Base-by-base conservation (phyloP, 2,113 vertebrate genomes). In the Eurystomus gularis region DNA sequence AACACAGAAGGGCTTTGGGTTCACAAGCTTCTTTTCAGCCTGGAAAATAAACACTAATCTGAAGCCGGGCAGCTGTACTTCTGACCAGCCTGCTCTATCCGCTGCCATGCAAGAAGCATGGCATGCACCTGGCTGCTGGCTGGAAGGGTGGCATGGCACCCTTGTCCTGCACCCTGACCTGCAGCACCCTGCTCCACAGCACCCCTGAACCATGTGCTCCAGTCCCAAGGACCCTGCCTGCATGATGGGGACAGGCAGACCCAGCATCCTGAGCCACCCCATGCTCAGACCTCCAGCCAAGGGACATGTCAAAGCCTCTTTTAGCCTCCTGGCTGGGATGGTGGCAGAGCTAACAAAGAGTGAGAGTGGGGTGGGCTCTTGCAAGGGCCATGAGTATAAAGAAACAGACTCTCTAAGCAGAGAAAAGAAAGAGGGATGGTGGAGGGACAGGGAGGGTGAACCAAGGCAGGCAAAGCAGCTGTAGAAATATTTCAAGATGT, bases 1-100 rank as follows among this genome's bases (percentile, higher is more conserved):
- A 97, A 96, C 92, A 96, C 86, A 87, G 92, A 52, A 80, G 82
- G 86, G 76, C 90, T 97, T 93, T 86, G 82, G 96, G 93, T 95
- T 91, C 88, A 88, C 93, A 70, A 55, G 87, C 84, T 90, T 73
- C 93, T 75, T 96, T 97, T 97, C 95, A 96, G 96, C 57, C 86
- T 87, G 94, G 66, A 95, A 97, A 93, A 95, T 77, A 97, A 96
- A 97, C 94, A 97, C 81, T 33, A 61, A 13, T 73, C 49, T 62
- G 73, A 75, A 94, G 65, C 52, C 21, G 6, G 92, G 92, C 96
- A 96, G 96, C 88, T 94, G 95, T 78, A 93, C 23, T 65, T 46
- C 95, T 4, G 61, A 40, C 69, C 72, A 26, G 68, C 31, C 65
- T 46, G 49, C 46, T 76, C 39, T 40, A 6, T 77, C 19, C 65